Percentiles rank a stretch among this genome's conserved stretches.
These are phyloP conservation scores for Eira barbara DNA, from an alignment of 2,113 vertebrate species.

Conservation along the genomic window DNA sequence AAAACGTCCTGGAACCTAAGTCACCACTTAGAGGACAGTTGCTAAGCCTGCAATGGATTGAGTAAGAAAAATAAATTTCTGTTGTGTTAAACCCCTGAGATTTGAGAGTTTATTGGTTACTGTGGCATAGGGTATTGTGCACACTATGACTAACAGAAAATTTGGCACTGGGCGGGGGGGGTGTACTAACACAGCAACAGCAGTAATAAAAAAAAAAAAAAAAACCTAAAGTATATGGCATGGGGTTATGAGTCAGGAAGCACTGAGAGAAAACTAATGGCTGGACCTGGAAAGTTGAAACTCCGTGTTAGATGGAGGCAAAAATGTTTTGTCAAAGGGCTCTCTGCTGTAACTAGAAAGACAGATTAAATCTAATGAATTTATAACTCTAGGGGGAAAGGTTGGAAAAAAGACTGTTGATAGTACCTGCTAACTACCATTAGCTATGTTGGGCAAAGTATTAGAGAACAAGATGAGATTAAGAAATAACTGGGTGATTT, in stretches of 20 bases:
- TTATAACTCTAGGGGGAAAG: not conserved
- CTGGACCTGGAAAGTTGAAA: not conserved
- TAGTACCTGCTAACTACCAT: not conserved
- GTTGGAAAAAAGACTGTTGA: not conserved
- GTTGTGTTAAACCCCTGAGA: not conserved
- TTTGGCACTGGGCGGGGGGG: not conserved
- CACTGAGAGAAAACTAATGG: not conserved
- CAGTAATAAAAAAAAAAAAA: not conserved
- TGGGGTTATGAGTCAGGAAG: not conserved
- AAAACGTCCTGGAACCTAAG: not conserved
- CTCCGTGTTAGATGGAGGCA: not conserved
- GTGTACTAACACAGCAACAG: not conserved
- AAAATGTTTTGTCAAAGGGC: not conserved
- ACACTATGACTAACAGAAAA: not conserved
- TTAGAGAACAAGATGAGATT: not conserved
- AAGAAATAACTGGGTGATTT: not conserved
- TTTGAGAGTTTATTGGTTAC: not conserved
- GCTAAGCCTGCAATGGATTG: not conserved
- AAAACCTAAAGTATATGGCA: not conserved
- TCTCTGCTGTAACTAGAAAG: not conserved
- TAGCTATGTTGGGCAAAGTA: not conserved
- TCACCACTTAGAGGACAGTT: not conserved
- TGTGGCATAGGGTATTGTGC: not conserved
- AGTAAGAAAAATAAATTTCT: not conserved
- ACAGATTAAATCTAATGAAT: not conserved